Evolutionary conservation across 1,140 invertebrate genomes (phyloP), one percentile per base, ranked within the genome.

Genomic region (Pectinophora gossypiella): DNA sequence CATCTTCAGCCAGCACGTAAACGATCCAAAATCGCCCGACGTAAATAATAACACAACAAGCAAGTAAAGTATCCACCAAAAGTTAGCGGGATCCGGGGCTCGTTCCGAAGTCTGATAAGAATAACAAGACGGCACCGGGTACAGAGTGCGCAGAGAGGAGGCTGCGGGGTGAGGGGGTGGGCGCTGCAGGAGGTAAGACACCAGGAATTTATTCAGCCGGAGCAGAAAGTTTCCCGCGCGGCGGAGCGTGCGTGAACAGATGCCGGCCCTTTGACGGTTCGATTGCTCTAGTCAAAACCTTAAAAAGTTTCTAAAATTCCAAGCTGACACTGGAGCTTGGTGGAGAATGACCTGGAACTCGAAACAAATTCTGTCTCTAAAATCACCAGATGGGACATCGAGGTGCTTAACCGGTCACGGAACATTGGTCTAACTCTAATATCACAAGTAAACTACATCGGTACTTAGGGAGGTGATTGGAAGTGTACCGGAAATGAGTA

Each of bases 401-500:
- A n/a, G n/a, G n/a, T n/a, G n/a, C n/a, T n/a, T n/a, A n/a, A n/a
- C n/a, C n/a, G n/a, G n/a, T n/a, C n/a, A n/a, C n/a, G n/a, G n/a
- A n/a, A n/a, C n/a, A n/a, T n/a, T n/a, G n/a, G n/a, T n/a, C n/a
- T n/a, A n/a, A n/a, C n/a, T n/a, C n/a, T n/a, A n/a, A n/a, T n/a
- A n/a, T n/a, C n/a, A n/a, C n/a, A n/a, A n/a, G n/a, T n/a, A n/a
- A n/a, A n/a, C n/a, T n/a, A n/a, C n/a, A n/a, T n/a, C n/a, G n/a
- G 27, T 32, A 32, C 27, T 32, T 32, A 32, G 2, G 9, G 27
- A 32, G n/a, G 27, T 32, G 27, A 32, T 32, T n/a, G 27, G 27
- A n/a, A 32, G 36, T 40, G 36, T 40, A 18, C 6, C 36, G 36
- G 36, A 40, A 40, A 40, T 40, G n/a, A 40, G 36, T 40, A 16